phyloP scores from a whole-genome alignment of 2,888 invertebrate species.

The Crematogaster levior region DNA sequence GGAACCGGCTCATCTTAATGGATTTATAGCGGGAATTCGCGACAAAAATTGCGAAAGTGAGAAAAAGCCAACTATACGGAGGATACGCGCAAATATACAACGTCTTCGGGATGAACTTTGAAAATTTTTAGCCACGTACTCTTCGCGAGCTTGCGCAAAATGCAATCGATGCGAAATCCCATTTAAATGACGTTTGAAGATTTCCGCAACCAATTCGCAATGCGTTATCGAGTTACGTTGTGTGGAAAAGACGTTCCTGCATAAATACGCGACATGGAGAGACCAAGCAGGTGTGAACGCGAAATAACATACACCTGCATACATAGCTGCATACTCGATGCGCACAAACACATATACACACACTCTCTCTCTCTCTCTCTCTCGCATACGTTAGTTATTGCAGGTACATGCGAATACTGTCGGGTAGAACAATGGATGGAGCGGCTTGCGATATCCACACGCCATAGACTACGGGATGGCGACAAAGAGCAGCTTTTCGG shows the following conservation, averaged over 20 bases:
- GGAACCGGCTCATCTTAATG: constrained; percentile 31
- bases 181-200: neutral
- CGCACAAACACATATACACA: constrained; percentile 26
- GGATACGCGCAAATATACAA: neutral
- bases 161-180: neutral
- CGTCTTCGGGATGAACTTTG: neutral
- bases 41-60: constrained; percentile 29
- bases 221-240: constrained; percentile 9
- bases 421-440: constrained; percentile 68
- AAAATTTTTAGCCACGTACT: neutral
- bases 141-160: neutral
- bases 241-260: neutral
- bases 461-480: constrained; percentile 64
- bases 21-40: constrained; percentile 47
- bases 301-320: constrained; percentile 20
- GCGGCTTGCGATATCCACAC: constrained; percentile 70
- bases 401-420: constrained; percentile 51
- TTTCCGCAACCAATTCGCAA: neutral
- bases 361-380: neutral
- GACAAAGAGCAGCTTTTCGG: constrained; percentile 75
- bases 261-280: neutral
- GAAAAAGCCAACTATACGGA: neutral
- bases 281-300: constrained; percentile 21
- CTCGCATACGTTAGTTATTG: constrained; percentile 43
- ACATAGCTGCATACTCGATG: neutral